phyloP scores from a whole-genome alignment of 1,140 invertebrate genomes.

The Spodoptera frugiperda region DNA sequence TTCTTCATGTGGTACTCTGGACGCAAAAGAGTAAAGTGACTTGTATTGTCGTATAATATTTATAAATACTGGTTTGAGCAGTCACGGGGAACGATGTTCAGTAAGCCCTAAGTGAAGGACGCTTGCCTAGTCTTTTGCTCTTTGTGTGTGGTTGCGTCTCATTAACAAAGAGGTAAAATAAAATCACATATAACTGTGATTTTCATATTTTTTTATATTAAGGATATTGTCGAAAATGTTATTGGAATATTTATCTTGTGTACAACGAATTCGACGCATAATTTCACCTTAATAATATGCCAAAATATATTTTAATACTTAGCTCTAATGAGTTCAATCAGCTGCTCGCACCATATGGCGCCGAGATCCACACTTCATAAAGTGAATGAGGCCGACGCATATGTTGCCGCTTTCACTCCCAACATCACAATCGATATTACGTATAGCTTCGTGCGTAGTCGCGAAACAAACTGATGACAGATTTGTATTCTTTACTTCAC shows the following conservation, averaged over 20 bases:
- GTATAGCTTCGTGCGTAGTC: constrained; percentile 59
- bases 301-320: constrained; percentile 29
- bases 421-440: constrained; percentile 77
- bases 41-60: constrained; percentile 26
- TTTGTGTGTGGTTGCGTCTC: constrained; percentile 52
- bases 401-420: constrained; percentile 84
- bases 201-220: no score
- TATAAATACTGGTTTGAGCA: constrained; percentile 71
- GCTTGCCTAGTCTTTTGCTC: constrained; percentile 74
- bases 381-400: constrained; percentile 80
- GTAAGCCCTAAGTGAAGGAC: constrained; percentile 82
- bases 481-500: constrained; percentile 19
- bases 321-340: constrained; percentile 67
- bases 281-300: constrained; percentile 40
- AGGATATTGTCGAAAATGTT: no score
- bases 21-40: constrained; percentile 11
- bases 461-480: constrained; percentile 45
- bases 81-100: constrained; percentile 79
- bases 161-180: constrained; percentile 49
- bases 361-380: constrained; percentile 79
- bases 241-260: no score
- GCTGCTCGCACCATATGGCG: constrained; percentile 81
- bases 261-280: no score
- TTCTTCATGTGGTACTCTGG: constrained; percentile 5
- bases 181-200: no score